Conservation (phyloP, 2,113 vertebrate genomes). For the Solenodon paradoxus region DNA sequence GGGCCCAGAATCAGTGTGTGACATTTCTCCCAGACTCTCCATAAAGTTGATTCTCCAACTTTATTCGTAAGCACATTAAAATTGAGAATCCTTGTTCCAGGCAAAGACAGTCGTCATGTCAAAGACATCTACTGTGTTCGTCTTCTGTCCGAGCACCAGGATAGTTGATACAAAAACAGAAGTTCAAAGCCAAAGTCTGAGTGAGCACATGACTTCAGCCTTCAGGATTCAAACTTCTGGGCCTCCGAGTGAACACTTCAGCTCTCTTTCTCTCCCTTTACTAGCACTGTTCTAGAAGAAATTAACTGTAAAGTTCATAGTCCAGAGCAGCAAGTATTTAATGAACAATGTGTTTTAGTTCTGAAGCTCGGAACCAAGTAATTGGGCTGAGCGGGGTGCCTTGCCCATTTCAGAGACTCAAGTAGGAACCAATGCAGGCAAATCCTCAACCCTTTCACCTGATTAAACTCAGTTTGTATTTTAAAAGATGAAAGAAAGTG, state of each 20-base stretch:
- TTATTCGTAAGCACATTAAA: neutral
- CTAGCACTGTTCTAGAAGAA: neutral
- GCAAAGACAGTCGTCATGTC: neutral
- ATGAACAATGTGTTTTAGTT: neutral
- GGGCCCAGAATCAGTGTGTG: neutral
- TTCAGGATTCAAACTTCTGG: neutral
- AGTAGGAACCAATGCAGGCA: neutral
- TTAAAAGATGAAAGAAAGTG: constrained; percentile 18
- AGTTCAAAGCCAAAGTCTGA: neutral
- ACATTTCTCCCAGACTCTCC: neutral
- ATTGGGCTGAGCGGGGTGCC: neutral
- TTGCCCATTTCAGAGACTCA: neutral
- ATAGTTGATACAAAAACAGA: neutral
- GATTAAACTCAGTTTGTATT: constrained; percentile 30
- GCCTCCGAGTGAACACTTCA: neutral
- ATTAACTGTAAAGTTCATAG: neutral
- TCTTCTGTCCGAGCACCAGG: neutral
- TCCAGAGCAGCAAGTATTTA: neutral
- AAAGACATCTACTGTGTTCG: neutral
- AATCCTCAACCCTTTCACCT: neutral
- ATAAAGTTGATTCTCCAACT: neutral
- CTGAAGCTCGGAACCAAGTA: neutral
- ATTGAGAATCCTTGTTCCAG: neutral
- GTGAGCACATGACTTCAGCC: neutral
- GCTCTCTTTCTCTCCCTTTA: neutral